Evolutionary conservation across 1,140 invertebrate genomes (phyloP), one percentile per base, ranked within the genome.

Genomic region (Anastrepha obliqua): DNA sequence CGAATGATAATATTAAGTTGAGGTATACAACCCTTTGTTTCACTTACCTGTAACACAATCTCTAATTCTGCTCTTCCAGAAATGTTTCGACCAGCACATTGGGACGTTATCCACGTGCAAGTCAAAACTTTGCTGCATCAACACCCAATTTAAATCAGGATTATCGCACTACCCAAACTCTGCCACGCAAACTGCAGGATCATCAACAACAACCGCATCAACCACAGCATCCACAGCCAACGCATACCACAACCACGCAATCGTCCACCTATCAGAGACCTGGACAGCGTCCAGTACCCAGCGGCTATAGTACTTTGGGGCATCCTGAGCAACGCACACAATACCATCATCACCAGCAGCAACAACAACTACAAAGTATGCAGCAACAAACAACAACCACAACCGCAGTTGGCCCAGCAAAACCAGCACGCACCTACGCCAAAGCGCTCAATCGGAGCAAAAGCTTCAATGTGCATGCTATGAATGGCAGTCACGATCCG

Each of bases 391-490:
- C 87, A 95, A 96, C 88, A 96, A 96, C 92, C 95, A 95, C 8
- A 94, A 95, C 3, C 39, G 13, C 93, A 88, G 87, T 94, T 55
- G 95, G 94, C 11, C 96, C 96, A 0, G 95, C 95, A 0, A 97
- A 97, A 92, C 96, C 96, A 2, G 96, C 96, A 55, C 93, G 96
- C 88, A 96, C 96, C 13, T 97, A 97, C 91, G 91, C 91, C 20
- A 96, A 96, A 90, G 95, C 96, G 1, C 93, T 98, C 13, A 95
- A 96, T 29, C 94, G 97, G 86, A 97, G 97, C 93, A 97, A 97
- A 93, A 97, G 97, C 93, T 97, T 98, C 93, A 97, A 97, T 94
- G 96, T 97, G 74, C 96, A 97, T 89, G 95, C 95, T 89, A 91
- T 92, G 91, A 93, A 93, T 62, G 94, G 93, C 87, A 91, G 91